Percentiles rank a stretch among this genome's conserved stretches.
Conservation (phyloP, 2,797 vertebrate species). For the Rhinoraja longicauda region DNA sequence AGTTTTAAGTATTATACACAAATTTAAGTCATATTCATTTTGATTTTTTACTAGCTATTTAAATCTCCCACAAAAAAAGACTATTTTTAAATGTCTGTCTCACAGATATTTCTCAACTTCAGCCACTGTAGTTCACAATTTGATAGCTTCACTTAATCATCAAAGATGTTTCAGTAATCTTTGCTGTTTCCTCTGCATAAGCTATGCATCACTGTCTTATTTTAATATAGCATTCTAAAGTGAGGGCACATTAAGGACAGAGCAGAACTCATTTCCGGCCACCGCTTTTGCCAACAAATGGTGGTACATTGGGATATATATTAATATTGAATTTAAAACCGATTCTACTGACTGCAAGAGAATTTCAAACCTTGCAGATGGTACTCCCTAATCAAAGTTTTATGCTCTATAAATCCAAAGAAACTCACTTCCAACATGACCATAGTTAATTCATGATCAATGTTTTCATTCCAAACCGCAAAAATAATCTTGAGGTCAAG, state of each 20-base stretch:
- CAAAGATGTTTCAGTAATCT: constrained; percentile 32
- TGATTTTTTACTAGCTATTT: not conserved
- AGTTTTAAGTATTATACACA: not conserved
- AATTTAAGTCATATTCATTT: not conserved
- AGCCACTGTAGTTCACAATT: constrained; percentile 23
- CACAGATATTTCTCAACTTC: constrained; percentile 9
- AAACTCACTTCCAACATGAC: not conserved
- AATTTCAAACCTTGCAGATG: not conserved
- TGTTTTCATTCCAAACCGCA: not conserved
- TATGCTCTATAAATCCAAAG: not conserved
- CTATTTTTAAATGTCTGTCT: constrained; percentile 23
- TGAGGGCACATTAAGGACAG: constrained; percentile 21
- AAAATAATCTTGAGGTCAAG: not conserved
- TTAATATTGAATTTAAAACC: not conserved
- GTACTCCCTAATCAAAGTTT: not conserved
- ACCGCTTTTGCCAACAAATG: not conserved
- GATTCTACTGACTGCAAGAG: not conserved
- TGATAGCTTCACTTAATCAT: constrained; percentile 36
- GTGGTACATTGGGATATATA: not conserved
- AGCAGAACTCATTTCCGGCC: constrained; percentile 21
- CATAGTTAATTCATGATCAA: not conserved
- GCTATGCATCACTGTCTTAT: constrained; percentile 32
- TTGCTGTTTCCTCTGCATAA: constrained; percentile 34
- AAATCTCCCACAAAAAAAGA: constrained; percentile 24
- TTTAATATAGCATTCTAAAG: constrained; percentile 31